Conservation (phyloP, 2,113 vertebrate genomes). For the Elaphurus davidianus region DNA sequence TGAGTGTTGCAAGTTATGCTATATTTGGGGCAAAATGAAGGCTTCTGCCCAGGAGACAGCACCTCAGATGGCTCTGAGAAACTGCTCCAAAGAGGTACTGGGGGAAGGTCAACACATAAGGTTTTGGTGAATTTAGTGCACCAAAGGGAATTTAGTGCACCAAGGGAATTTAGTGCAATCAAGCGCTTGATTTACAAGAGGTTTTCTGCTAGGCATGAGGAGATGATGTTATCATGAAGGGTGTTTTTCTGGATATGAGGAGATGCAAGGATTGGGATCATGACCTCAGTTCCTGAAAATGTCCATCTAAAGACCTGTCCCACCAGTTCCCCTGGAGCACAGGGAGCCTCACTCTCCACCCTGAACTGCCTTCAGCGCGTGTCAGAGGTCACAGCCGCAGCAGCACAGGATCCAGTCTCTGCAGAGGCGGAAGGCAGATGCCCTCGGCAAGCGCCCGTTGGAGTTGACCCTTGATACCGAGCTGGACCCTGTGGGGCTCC, state of each 20-base stretch:
- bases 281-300: not conserved
- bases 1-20: not conserved
- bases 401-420: not conserved
- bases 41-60: not conserved
- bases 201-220: not conserved
- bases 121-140: not conserved
- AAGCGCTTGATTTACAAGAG: not conserved
- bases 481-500: not conserved
- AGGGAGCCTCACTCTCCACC: not conserved
- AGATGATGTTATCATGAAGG: not conserved
- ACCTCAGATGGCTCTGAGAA: not conserved
- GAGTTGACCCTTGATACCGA: not conserved
- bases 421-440: not conserved
- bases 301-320: not conserved
- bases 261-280: not conserved
- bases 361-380: not conserved
- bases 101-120: not conserved
- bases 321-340: not conserved
- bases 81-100: not conserved
- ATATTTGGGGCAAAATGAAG: not conserved
- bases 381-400: not conserved
- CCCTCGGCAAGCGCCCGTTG: accelerated
- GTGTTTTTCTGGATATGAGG: not conserved
- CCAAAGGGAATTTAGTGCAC: too few species aligned
- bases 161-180: not conserved